Base-by-base conservation (phyloP, 2,888 invertebrate species). In the Uropetala carovei region DNA sequence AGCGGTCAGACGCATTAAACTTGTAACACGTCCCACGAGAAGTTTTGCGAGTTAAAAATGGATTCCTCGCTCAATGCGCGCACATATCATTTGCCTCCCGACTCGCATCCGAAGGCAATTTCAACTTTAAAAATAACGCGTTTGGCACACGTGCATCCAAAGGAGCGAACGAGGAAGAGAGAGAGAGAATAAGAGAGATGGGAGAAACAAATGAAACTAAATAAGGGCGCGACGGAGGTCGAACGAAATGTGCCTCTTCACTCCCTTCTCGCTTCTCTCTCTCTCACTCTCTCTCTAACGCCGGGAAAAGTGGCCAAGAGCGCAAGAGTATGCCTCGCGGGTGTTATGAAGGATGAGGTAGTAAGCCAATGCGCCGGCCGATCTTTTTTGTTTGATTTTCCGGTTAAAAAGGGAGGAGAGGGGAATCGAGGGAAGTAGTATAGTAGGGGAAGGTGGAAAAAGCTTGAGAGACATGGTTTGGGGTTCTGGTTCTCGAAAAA, bases 301-400 rank as follows among this genome's bases (percentile, higher is more conserved):
- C n/a, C n/a, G 7, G 16, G 18, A n/a, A 64, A 7, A 7, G 11
- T n/a, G 64, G 64, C 64, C 64, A 11, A n/a, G n/a, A 64, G 64
- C 4, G 64, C 4, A n/a, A 83, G 57, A 83, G 56, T 57, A 57
- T 56, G 56, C 83, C 18, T 57, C 56, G 43, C 43, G 43, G 43
- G 43, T n/a, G 43, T 5, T 43, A 43, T 43, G 43, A 43, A 68
- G n/a, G 64, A n/a, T 22, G 68, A 18, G 68, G 22, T 22, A n/a
- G 18, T 68, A 18, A 8, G n/a, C 68, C 64, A n/a, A 64, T 18
- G 64, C 64, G 64, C 64, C 64, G 18, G 64, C 7, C 64, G 64
- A 68, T 68, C 68, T n/a, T 68, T 68, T 68, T 68, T 68, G 59
- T 85, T n/a, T 59, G 85, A 14, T 22, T 59, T 57, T 57, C n/a